These are phyloP conservation scores for Idaea biselata DNA, from an alignment of 2,888 invertebrate species.

Conservation along the genomic window DNA sequence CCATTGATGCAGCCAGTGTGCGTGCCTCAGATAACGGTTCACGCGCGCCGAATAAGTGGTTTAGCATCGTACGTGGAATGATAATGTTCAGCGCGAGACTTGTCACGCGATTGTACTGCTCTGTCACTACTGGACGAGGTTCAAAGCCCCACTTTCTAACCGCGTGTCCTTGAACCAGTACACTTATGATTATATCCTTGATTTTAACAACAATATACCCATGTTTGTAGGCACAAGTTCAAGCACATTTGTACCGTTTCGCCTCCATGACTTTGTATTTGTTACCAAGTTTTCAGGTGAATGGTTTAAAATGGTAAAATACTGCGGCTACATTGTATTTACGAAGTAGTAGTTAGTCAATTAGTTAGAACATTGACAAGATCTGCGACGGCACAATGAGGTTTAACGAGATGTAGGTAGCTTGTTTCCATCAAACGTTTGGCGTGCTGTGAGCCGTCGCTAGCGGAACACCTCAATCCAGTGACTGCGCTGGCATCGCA, in stretches of 20 bases:
- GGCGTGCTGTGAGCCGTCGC: conserved; percentile 30
- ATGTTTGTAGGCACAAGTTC: conserved; percentile 3
- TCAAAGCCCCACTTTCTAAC: conserved; percentile 67
- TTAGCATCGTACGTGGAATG: conserved; percentile 75
- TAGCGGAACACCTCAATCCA: conserved; percentile 65
- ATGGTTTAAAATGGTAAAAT: neutral
- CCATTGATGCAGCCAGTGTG: conserved; percentile 73
- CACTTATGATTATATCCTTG: conserved; percentile 24
- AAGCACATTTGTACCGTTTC: neutral
- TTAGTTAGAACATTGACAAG: conserved; percentile 20
- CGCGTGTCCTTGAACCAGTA: conserved; percentile 59
- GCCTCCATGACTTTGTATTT: neutral
- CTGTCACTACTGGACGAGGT: conserved; percentile 59
- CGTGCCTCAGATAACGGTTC: conserved; percentile 76
- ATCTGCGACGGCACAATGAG: conserved; percentile 51
- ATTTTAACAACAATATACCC: conserved; percentile 7
- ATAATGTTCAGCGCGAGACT: conserved; percentile 69
- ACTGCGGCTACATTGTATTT: neutral
- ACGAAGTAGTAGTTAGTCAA: conserved; percentile 1
- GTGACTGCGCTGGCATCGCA: conserved; percentile 60
- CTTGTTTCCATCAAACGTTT: conserved; percentile 46
- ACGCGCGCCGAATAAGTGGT: conserved; percentile 76
- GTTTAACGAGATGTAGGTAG: conserved; percentile 60
- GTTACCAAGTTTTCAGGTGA: neutral
- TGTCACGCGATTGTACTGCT: conserved; percentile 64